Conservation (phyloP, 2,113 vertebrate genomes). For the Sander vitreus region DNA sequence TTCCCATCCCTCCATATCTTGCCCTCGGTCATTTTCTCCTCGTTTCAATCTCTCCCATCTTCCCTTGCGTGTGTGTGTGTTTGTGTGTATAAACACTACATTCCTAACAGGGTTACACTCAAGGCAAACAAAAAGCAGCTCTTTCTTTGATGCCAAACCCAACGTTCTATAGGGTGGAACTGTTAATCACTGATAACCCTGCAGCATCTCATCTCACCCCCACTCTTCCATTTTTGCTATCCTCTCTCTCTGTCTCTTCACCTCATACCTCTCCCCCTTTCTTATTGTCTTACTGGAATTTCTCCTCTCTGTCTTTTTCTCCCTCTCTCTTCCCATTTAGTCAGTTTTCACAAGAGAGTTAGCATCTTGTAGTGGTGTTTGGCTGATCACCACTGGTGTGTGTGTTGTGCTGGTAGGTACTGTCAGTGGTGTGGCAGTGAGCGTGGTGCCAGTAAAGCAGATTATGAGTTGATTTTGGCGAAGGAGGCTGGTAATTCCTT, state of each 20-base stretch:
- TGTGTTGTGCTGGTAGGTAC: constrained; percentile 57
- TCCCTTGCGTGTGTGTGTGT: constrained; percentile 24
- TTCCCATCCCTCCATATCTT: not conserved
- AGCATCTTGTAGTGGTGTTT: constrained; percentile 82
- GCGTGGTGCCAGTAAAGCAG: constrained; percentile 91
- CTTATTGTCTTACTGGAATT: constrained; percentile 63
- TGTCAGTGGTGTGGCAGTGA: constrained; percentile 63
- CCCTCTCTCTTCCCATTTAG: constrained; percentile 86
- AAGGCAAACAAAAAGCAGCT: constrained; percentile 66
- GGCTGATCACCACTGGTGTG: constrained; percentile 83
- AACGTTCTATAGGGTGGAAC: constrained; percentile 86
- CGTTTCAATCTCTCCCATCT: constrained; percentile 44
- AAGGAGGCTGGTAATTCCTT: constrained; percentile 95
- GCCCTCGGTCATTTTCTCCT: constrained; percentile 24
- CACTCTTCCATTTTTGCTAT: constrained; percentile 81
- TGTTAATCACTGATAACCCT: constrained; percentile 95
- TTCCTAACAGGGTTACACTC: constrained; percentile 77
- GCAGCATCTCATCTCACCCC: constrained; percentile 87
- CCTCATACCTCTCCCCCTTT: constrained; percentile 89
- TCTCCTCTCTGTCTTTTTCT: constrained; percentile 87
- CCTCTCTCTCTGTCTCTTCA: constrained; percentile 88
- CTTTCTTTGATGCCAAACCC: constrained; percentile 84
- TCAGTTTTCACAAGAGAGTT: constrained; percentile 85
- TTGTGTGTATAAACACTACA: constrained; percentile 40
- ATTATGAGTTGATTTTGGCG: constrained; percentile 99